These are phyloP conservation scores for Aspiorhynchus laticeps DNA, from an alignment of 2,113 vertebrate species.

Conservation along the genomic window DNA sequence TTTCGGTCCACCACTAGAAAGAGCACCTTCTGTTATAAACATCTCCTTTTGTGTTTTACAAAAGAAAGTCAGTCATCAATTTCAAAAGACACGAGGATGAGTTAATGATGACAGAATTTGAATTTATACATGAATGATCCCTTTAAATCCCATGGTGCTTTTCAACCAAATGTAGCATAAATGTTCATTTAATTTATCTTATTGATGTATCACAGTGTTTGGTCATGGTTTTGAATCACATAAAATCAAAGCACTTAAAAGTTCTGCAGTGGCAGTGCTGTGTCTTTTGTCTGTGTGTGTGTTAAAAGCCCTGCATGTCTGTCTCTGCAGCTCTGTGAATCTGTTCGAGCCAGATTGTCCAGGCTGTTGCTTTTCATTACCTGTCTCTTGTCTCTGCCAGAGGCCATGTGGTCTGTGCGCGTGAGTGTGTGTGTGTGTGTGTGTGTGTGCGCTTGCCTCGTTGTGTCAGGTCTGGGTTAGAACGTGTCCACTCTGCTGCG, in stretches of 20 bases:
- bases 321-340: slow-evolving; percentile 37
- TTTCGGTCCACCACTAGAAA: not conserved
- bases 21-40: not conserved
- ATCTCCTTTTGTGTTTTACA: not conserved
- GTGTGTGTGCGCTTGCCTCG: not conserved
- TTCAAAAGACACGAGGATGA: not conserved
- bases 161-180: not conserved
- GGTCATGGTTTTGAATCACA: not conserved
- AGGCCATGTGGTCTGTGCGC: slow-evolving; percentile 4
- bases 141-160: not conserved
- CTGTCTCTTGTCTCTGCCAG: slow-evolving; percentile 31
- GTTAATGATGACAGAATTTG: not conserved
- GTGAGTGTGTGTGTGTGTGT: slow-evolving; percentile 8
- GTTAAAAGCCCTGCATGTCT: slow-evolving; percentile 33
- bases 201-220: slow-evolving; percentile 6
- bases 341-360: slow-evolving; percentile 45
- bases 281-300: slow-evolving; percentile 17
- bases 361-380: slow-evolving; percentile 55
- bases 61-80: not conserved
- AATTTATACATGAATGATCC: not conserved
- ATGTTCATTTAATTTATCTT: not conserved
- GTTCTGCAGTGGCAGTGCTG: not conserved
- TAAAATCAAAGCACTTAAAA: not conserved
- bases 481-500: slow-evolving; percentile 42
- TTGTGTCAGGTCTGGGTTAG: slow-evolving; percentile 54